Evolutionary conservation across 2,888 invertebrate genomes (phyloP).

Genomic region (Corythucha ciliata): DNA sequence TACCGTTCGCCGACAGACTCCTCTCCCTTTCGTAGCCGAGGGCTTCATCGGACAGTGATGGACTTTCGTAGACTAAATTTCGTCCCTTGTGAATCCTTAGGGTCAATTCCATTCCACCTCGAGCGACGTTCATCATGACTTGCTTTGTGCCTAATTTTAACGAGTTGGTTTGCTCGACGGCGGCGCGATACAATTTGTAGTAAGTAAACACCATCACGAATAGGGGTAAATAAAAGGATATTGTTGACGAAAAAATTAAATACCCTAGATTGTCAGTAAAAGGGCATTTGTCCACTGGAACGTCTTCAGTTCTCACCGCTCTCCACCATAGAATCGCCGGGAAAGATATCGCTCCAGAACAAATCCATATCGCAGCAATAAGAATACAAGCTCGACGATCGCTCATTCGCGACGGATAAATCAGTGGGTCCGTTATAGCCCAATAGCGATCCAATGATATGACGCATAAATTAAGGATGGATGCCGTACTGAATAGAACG

Average conservation of each 20-base stretch:
- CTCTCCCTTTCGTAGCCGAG: conserved; percentile 55
- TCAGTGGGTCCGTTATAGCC: conserved; percentile 98
- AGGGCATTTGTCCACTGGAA: conserved; percentile 77
- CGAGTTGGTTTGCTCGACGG: conserved; percentile 82
- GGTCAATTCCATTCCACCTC: conserved; percentile 78
- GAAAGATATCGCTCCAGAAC: conserved; percentile 93
- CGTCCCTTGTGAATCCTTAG: conserved; percentile 83
- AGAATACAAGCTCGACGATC: conserved; percentile 73
- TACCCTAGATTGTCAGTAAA: conserved; percentile 96
- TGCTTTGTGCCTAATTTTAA: conserved; percentile 86
- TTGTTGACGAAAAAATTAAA: conserved; percentile 91
- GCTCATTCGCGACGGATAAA: conserved; percentile 92
- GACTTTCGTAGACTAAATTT: conserved; percentile 44
- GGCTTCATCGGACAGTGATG: conserved; percentile 39
- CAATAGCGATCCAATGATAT: conserved; percentile 94
- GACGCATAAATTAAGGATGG: conserved; percentile 93
- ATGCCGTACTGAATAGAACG: conserved; percentile 93
- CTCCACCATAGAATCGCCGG: conserved; percentile 96
- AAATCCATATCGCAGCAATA: conserved; percentile 92
- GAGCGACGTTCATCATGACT: conserved; percentile 59
- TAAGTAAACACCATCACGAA: conserved; percentile 98
- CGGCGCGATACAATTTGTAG: conserved; percentile 89
- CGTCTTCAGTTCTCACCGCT: conserved; percentile 70
- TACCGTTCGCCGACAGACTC: conserved; percentile 63
- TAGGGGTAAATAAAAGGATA: conserved; percentile 94